A percentile compares a stretch with the other conserved stretches of the same genome.
These are phyloP conservation scores for Fratercula arctica DNA, from an alignment of 2,797 vertebrate genomes.

Conservation along the genomic window DNA sequence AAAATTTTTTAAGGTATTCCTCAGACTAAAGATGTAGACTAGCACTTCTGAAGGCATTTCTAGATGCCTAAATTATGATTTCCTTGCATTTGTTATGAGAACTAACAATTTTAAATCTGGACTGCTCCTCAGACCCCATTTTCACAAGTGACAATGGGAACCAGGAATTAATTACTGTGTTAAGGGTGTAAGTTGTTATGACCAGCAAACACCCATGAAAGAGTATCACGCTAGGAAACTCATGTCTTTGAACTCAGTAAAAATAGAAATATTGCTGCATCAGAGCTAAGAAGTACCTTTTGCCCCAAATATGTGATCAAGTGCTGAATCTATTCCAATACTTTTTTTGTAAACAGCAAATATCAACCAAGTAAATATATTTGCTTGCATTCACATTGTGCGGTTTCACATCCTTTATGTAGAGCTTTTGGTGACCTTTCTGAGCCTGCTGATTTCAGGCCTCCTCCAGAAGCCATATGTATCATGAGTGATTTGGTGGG, in stretches of 20 bases:
- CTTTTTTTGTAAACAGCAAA: not conserved
- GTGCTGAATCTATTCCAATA: not conserved
- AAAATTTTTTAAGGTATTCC: not conserved
- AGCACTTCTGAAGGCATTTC: not conserved
- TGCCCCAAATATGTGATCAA: not conserved
- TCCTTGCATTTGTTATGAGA: not conserved
- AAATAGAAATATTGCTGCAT: not conserved
- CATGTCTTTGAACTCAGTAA: not conserved
- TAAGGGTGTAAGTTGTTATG: not conserved
- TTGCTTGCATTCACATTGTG: not conserved
- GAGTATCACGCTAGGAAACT: not conserved
- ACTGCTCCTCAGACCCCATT: not conserved
- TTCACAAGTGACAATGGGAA: not conserved
- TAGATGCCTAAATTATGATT: not conserved
- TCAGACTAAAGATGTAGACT: not conserved
- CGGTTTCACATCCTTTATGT: not conserved
- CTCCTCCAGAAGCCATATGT: not conserved
- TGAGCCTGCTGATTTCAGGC: not conserved
- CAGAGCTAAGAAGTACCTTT: not conserved
- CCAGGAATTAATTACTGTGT: not conserved
- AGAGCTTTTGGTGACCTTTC: not conserved
- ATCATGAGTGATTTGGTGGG: not conserved
- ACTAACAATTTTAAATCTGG: not conserved
- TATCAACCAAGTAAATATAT: not conserved
- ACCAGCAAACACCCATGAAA: not conserved